These are phyloP conservation scores for Notodonta ziczac DNA, from an alignment of 2,888 invertebrate species.

Conservation along the genomic window DNA sequence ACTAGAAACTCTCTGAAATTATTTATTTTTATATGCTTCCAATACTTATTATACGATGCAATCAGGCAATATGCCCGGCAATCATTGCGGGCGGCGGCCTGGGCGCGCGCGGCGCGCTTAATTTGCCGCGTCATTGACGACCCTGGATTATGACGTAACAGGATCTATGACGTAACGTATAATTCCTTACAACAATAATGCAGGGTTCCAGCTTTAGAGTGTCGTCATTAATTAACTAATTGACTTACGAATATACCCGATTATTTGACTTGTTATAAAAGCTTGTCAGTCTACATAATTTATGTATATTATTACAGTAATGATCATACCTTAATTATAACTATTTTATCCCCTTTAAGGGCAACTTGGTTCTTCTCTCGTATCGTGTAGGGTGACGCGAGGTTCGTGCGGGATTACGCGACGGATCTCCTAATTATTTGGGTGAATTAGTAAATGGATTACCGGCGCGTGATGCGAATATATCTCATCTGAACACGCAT, in stretches of 20 bases:
- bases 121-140: slow-evolving; percentile 39
- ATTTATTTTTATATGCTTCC: not conserved
- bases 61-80: not conserved
- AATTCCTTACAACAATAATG: not conserved
- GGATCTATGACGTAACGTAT: not conserved
- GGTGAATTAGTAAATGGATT: slow-evolving; percentile 52
- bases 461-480: slow-evolving; percentile 41
- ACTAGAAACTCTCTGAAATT: too few species aligned
- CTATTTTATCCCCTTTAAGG: not conserved
- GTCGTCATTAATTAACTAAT: too few species aligned
- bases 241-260: too few species aligned
- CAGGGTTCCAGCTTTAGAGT: not conserved
- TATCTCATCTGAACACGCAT: slow-evolving; percentile 10
- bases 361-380: slow-evolving; percentile 10
- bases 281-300: too few species aligned
- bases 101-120: slow-evolving; percentile 12
- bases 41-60: not conserved
- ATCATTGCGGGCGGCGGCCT: not conserved
- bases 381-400: slow-evolving; percentile 15
- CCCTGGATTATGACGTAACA: not conserved
- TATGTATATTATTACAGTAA: too few species aligned
- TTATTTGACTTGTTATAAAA: too few species aligned
- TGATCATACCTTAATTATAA: too few species aligned
- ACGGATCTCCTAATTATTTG: slow-evolving; percentile 51
- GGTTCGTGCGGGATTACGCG: slow-evolving; percentile 29